Conservation (phyloP, 2,113 vertebrate genomes). For the Puffinus mauretanicus region DNA sequence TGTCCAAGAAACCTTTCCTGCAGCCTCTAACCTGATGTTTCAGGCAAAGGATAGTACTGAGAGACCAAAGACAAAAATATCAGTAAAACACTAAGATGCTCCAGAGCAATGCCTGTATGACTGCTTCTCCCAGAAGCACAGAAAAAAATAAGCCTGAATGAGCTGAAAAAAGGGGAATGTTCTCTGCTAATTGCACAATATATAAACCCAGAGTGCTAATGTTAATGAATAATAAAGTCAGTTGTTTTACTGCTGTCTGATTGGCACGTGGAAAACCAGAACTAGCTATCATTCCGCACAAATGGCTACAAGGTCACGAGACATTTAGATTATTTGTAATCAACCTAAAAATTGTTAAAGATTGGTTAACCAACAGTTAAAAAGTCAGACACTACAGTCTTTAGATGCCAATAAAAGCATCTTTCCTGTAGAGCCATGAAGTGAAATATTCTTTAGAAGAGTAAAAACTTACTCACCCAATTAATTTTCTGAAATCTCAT, state of each 20-base stretch:
- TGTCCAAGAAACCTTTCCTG: not conserved
- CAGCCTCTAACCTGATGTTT: rapidly evolving
- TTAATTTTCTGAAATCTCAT: conserved; percentile 83
- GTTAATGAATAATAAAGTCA: not conserved
- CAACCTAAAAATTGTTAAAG: not conserved
- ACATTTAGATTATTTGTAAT: not conserved
- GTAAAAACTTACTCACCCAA: conserved; percentile 70
- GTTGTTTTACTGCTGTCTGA: not conserved
- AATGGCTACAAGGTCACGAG: not conserved
- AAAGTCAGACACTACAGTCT: conserved; percentile 38
- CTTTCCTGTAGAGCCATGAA: conserved; percentile 41
- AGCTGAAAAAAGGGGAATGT: not conserved
- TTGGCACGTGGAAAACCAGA: not conserved
- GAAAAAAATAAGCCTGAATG: not conserved
- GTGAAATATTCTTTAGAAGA: conserved; percentile 61
- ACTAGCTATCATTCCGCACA: not conserved
- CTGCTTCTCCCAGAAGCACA: not conserved
- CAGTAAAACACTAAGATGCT: rapidly evolving
- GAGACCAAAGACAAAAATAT: not conserved
- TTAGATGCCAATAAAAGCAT: conserved; percentile 43
- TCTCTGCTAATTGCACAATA: not conserved
- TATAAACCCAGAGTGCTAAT: not conserved
- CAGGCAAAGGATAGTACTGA: not conserved
- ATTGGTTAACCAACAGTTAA: conserved; percentile 50
- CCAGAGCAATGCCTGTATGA: not conserved